Evolutionary conservation across 1,140 invertebrate species (phyloP).

Genomic region (Drosophila albomicans): DNA sequence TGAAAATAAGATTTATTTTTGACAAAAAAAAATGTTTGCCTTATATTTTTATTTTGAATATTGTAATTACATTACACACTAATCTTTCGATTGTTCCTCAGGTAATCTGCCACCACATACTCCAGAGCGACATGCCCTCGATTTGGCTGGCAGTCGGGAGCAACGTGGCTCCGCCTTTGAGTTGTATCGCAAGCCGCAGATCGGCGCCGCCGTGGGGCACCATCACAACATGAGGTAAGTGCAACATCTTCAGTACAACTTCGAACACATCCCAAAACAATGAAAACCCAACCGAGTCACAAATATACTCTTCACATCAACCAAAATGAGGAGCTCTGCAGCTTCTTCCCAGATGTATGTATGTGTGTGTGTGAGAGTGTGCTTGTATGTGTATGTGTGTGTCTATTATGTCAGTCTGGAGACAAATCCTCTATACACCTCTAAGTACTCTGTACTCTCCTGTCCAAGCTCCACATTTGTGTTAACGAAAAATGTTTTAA

Average conservation of each 20-base stretch:
- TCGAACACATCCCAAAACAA: neutral
- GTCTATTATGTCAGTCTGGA: neutral
- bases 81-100: conserved; percentile 8
- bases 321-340: conserved; percentile 4
- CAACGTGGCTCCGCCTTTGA: conserved; percentile 98
- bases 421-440: conserved; percentile 25
- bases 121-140: conserved; percentile 85
- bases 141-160: conserved; percentile 93
- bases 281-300: conserved; percentile 24
- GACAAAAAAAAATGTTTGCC: too few species aligned
- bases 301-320: conserved; percentile 18
- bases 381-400: conserved; percentile 1
- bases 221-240: conserved; percentile 91
- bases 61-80: too few species aligned
- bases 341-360: neutral
- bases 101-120: conserved; percentile 81
- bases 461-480: conserved; percentile 67
- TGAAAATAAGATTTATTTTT: too few species aligned
- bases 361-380: conserved; percentile 3
- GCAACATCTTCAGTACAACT: neutral
- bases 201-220: conserved; percentile 84
- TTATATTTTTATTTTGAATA: too few species aligned
- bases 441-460: conserved; percentile 28
- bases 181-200: conserved; percentile 94
- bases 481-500: conserved; percentile 85